phyloP scores from a whole-genome alignment of 2,113 vertebrate species.

The Perognathus longimembris region DNA sequence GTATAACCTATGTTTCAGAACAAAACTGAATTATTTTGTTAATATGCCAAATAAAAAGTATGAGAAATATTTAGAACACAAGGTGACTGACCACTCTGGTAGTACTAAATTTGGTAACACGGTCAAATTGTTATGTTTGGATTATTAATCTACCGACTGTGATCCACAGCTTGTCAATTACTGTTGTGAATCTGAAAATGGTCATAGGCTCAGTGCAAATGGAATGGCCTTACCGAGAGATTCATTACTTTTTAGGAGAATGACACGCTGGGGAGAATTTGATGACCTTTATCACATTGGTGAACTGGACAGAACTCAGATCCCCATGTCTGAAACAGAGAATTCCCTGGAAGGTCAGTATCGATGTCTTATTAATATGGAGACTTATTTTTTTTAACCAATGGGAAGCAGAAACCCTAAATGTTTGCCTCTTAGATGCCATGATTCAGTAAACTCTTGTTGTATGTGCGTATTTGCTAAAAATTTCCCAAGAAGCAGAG shows the following conservation, averaged over 20 bases:
- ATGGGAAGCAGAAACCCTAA: not conserved
- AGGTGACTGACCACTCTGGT: not conserved
- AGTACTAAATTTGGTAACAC: conserved; percentile 28
- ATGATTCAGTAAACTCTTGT: not conserved
- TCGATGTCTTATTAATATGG: not conserved
- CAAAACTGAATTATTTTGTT: not conserved
- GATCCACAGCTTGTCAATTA: not conserved
- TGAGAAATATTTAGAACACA: conserved; percentile 9
- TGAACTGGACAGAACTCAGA: conserved; percentile 87
- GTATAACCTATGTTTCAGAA: not conserved
- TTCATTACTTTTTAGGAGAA: conserved; percentile 88
- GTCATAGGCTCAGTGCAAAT: not conserved
- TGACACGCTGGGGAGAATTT: conserved; percentile 96
- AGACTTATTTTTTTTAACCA: not conserved
- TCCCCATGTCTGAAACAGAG: conserved; percentile 71
- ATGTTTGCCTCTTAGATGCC: not conserved
- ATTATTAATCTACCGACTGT: not conserved
- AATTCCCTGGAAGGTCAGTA: conserved; percentile 80
- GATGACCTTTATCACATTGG: conserved; percentile 93
- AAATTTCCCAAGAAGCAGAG: not conserved
- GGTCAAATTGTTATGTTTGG: conserved; percentile 12
- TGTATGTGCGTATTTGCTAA: not conserved
- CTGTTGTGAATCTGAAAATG: conserved; percentile 17
- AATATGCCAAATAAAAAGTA: not conserved
- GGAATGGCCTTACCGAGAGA: not conserved